phyloP scores from a whole-genome alignment of 2,113 vertebrate genomes.

The Rhagologus leucostigma region DNA sequence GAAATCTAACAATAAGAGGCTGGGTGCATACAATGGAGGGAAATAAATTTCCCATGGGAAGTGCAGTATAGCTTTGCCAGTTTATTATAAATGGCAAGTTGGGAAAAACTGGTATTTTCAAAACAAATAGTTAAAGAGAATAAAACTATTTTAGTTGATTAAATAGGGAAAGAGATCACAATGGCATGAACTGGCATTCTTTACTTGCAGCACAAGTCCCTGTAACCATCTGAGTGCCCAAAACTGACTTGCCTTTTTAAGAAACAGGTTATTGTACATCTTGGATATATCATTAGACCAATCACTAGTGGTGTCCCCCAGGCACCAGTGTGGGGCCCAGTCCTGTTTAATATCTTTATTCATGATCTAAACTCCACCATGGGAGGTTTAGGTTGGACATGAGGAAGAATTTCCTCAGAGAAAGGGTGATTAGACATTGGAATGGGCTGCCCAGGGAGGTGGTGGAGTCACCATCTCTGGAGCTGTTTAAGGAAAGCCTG shows the following conservation, averaged over 20 bases:
- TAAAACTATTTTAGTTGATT: not conserved
- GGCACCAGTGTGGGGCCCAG: not conserved
- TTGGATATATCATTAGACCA: not conserved
- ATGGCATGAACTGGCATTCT: not conserved
- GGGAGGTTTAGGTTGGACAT: not conserved
- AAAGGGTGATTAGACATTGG: not conserved
- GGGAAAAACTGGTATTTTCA: not conserved
- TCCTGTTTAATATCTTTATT: not conserved
- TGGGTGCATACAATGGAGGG: not conserved
- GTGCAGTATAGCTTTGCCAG: not conserved
- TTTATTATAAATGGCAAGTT: slow-evolving; percentile 1
- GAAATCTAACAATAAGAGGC: slow-evolving; percentile 16
- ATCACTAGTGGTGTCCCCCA: not conserved
- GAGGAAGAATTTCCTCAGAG: not conserved
- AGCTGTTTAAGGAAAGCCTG: not conserved
- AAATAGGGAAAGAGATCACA: not conserved
- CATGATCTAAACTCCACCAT: rapidly evolving
- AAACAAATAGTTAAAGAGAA: not conserved
- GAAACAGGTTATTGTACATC: not conserved
- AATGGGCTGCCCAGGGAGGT: rapidly evolving
- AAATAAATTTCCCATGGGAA: slow-evolving; percentile 33
- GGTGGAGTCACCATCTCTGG: not conserved
- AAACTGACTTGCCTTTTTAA: not conserved
- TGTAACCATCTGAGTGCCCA: not conserved
- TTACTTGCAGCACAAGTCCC: not conserved